Evolutionary conservation across 2,888 invertebrate genomes (phyloP).

Genomic region (Ophioninae sp.): DNA sequence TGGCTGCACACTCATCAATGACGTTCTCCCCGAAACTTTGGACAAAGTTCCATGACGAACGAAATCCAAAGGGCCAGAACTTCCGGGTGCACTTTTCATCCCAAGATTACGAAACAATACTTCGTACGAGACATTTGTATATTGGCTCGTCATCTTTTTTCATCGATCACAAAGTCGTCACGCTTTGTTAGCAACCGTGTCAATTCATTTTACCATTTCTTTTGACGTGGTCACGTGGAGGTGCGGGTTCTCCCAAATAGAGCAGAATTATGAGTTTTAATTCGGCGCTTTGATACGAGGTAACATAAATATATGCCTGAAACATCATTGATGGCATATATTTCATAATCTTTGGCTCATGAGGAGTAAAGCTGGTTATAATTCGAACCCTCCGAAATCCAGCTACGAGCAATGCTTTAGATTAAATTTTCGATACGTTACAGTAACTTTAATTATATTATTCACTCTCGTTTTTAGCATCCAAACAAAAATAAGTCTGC

Average conservation of each 20-base stretch:
- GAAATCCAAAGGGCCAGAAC: not conserved
- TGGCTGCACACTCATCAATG: not conserved
- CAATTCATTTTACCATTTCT: not conserved
- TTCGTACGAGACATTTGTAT: not conserved
- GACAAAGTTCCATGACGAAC: not conserved
- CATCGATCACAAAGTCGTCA: constrained; percentile 15
- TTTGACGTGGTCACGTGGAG: not conserved
- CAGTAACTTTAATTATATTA: not conserved
- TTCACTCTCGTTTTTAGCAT: not conserved
- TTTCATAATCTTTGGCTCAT: too few relatives aligned
- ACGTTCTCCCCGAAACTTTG: not conserved
- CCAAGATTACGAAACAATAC: not conserved
- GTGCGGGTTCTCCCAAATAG: not conserved
- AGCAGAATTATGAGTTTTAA: constrained; percentile 4
- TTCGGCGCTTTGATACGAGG: not conserved
- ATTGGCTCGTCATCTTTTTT: constrained; percentile 8
- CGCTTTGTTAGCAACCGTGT: not conserved
- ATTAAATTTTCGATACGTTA: too few relatives aligned
- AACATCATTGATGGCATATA: too few relatives aligned
- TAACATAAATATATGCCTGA: not conserved
- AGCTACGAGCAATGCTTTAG: not conserved
- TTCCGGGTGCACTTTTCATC: not conserved
- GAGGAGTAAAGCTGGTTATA: not conserved
- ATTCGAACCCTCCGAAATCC: not conserved
- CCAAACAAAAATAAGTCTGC: too few relatives aligned